Evolutionary conservation across 1,140 invertebrate species (phyloP).

Genomic region (Drosophila nikananu): DNA sequence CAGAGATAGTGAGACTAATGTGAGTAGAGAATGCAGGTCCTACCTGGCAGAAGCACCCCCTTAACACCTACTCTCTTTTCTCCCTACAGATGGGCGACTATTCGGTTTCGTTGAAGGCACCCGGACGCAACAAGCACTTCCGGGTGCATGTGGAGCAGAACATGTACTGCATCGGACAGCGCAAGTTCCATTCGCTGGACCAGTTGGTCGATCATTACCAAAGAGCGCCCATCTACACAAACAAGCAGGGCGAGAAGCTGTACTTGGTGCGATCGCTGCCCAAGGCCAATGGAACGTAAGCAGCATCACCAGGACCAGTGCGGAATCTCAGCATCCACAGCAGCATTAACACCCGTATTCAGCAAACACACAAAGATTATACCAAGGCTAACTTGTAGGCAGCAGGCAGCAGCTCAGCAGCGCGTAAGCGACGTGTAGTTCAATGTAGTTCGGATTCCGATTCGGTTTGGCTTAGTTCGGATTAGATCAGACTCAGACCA

Average conservation of each 20-base stretch:
- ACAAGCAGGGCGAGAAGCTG: constrained; percentile 97
- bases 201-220: constrained; percentile 99
- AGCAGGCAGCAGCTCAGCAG: constrained; percentile 50
- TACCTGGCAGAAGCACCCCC: background rate
- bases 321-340: constrained; percentile 38
- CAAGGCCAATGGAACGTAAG: constrained; percentile 87
- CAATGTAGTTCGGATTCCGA: constrained; percentile 44
- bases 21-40: constrained; percentile 87
- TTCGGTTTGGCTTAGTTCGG: constrained; percentile 44
- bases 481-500: constrained; percentile 20
- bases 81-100: constrained; percentile 96
- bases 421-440: constrained; percentile 52
- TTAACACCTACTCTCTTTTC: background rate
- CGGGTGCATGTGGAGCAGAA: constrained; percentile 98
- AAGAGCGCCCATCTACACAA: constrained; percentile 98
- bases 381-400: constrained; percentile 58
- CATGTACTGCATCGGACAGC: constrained; percentile 98
- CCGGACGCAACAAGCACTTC: constrained; percentile 99
- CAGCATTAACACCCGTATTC: constrained; percentile 66
- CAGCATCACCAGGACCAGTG: background rate
- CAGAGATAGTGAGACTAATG: constrained; percentile 99
- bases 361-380: constrained; percentile 64
- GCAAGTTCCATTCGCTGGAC: constrained; percentile 97
- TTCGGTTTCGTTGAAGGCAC: constrained; percentile 99
- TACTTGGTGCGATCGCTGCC: constrained; percentile 95